phyloP scores from a whole-genome alignment of 2,797 vertebrate genomes.

The Halcyon chelicuti region DNA sequence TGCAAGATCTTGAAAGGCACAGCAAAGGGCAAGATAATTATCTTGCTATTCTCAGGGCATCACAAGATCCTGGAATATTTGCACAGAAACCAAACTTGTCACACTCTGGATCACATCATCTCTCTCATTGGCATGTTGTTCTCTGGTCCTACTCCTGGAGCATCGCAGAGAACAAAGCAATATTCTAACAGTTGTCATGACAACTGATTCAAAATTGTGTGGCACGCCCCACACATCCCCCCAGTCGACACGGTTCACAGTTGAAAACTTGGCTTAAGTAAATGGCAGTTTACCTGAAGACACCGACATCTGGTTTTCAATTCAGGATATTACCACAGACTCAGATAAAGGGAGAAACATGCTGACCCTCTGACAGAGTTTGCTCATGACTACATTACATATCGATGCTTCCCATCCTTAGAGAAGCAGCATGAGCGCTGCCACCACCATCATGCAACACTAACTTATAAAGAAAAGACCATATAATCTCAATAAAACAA shows the following conservation, averaged over 20 bases:
- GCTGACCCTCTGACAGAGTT: neutral
- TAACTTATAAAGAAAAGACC: neutral
- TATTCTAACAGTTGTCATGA: neutral
- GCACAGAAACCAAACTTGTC: neutral
- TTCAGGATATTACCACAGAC: neutral
- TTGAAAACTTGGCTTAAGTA: neutral
- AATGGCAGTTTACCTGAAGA: neutral
- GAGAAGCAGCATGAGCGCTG: neutral
- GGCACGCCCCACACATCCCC: neutral
- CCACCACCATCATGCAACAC: neutral
- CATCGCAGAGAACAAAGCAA: neutral
- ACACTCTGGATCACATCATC: fast-evolving
- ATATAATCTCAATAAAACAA: neutral
- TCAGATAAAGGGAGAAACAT: neutral
- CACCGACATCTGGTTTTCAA: neutral
- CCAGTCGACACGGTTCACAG: neutral
- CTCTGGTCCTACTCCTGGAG: neutral
- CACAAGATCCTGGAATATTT: neutral
- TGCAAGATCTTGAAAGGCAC: neutral
- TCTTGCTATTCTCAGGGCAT: neutral
- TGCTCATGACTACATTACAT: neutral
- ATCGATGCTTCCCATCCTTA: neutral
- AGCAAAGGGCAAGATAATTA: constrained; percentile 1
- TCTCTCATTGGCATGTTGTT: fast-evolving
- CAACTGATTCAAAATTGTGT: neutral